Base-by-base conservation (phyloP, 2,888 invertebrate genomes). In the Sclerodermus sp. region DNA sequence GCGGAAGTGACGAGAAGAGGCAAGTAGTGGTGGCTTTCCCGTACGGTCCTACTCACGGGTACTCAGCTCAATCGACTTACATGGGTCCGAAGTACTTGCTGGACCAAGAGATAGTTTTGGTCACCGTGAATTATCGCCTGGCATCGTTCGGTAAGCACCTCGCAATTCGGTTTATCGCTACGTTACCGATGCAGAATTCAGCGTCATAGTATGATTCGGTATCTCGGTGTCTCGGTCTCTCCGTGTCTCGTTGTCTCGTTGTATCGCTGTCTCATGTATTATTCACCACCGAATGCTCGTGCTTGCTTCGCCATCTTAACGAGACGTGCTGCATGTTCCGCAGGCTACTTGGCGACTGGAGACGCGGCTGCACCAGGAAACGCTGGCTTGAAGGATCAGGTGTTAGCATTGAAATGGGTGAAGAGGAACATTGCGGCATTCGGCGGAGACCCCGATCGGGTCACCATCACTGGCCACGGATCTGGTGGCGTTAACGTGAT, bases 321-420 rank as follows among this genome's bases (percentile, higher is more conserved):
- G 14, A 36, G 14, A 36, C 14, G 3, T 36, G 13, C 18, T 10
- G 29, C 23, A 23, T 23, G 32, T 18, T 36, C 18, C 40, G 13
- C 77, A 79, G 85, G 85, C 2, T 85, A 84, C 63, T 64, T 85
- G 39, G 84, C 84, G 56, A 87, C 86, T 0, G 87, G 87, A 1
- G 86, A 86, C 38, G 77, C 80, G 39, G 79, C 82, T 43, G 85
- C 86, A 0, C 83, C 86, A 0, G 88, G 88, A 1, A 88, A 89
- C 71, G 82, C 84, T 58, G 88, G 86, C 0, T 76, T 87, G 23
- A 88, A 87, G 69, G 88, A 88, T 74, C 88, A 88, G 73, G 87
- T 87, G 8, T 76, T 79, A n/a, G 84, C 84, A 0, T 67, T 88
- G 51, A 82, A 82, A 57, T 88, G 87, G 87, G 78, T 88, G 0